phyloP scores from a whole-genome alignment of 1,140 invertebrate species.

The Ips nitidus region DNA sequence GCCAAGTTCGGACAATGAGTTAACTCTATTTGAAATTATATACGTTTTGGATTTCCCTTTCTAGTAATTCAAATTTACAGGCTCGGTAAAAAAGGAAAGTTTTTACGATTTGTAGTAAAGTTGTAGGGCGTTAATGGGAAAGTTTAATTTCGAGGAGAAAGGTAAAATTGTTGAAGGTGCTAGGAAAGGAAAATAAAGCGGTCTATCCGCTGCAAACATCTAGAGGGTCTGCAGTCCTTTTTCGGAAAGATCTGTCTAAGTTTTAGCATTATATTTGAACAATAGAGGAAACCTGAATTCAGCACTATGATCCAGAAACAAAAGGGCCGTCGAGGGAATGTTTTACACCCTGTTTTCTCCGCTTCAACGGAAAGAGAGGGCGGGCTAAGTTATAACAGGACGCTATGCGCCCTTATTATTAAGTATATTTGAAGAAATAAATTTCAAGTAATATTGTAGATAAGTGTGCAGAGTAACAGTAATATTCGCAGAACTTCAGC shows the following conservation, averaged over 20 bases:
- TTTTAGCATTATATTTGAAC: slow-evolving; percentile 1
- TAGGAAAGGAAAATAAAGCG: too few species aligned
- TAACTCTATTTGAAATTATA: too few species aligned
- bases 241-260: not conserved
- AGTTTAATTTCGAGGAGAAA: too few species aligned
- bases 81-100: too few species aligned
- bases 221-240: not conserved
- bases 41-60: too few species aligned
- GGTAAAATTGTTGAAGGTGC: too few species aligned
- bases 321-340: not conserved
- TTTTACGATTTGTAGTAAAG: too few species aligned
- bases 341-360: slow-evolving; percentile 3
- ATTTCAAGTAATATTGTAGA: not conserved
- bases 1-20: too few species aligned
- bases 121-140: too few species aligned
- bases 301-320: slow-evolving; percentile 4
- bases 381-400: not conserved
- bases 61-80: too few species aligned
- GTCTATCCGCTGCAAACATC: too few species aligned
- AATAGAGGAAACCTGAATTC: slow-evolving; percentile 5
- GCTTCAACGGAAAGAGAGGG: not conserved
- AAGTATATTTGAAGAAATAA: slow-evolving; percentile 1
- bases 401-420: not conserved
- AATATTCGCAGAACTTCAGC: too few species aligned
- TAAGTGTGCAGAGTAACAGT: not conserved